Conservation (phyloP, 2,113 vertebrate genomes). For the Megaptera novaeangliae region DNA sequence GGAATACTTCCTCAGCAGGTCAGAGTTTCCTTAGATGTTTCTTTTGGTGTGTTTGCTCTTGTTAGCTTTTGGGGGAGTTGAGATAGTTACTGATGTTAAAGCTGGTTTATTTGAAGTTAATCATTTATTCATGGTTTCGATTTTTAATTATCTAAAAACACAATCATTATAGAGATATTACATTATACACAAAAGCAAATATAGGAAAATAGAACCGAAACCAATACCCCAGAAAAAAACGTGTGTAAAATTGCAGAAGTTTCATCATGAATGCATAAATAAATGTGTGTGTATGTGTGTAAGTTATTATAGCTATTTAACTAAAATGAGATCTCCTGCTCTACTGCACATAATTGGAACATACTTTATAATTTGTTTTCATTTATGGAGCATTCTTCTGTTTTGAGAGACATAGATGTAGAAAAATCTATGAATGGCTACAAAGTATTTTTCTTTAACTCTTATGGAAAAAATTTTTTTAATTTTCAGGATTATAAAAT, state of each 20-base stretch:
- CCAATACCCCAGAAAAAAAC: not conserved
- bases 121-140: not conserved
- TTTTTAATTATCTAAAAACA: not conserved
- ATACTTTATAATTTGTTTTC: not conserved
- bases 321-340: not conserved
- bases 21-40: not conserved
- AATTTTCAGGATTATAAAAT: not conserved
- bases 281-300: not conserved
- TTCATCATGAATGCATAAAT: not conserved
- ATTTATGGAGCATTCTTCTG: not conserved
- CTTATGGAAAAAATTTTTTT: not conserved
- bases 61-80: not conserved
- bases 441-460: not conserved
- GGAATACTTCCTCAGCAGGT: no score
- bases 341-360: not conserved
- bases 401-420: not conserved
- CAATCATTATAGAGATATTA: not conserved
- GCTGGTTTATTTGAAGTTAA: not conserved
- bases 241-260: not conserved
- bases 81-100: not conserved
- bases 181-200: not conserved
- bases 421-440: not conserved
- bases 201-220: not conserved
- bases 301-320: not conserved
- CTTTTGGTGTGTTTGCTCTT: not conserved